Evolutionary conservation across 2,113 vertebrate species (phyloP), one percentile per base, ranked within the genome.

Genomic region (Engystomops pustulosus): DNA sequence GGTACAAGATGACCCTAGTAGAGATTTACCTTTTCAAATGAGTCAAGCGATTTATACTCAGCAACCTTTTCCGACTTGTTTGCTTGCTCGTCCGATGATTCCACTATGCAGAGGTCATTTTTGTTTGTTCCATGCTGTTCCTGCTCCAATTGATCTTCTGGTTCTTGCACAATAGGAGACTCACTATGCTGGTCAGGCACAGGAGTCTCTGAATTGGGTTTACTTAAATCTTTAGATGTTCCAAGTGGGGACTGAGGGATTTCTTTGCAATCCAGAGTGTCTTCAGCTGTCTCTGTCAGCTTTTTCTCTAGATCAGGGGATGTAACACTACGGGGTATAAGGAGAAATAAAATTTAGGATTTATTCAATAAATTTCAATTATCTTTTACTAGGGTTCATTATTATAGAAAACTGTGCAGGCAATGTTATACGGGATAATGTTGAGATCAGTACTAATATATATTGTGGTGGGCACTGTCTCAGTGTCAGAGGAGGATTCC

Each of bases 21-120:
- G 41, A 14, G 36, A 84, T 90, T 94, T 94, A 98, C 98, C 95
- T 96, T 95, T 88, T 93, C 95, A 80, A 98, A 90, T 81, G 93
- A 91, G 49, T 93, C 90, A 69, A 98, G 90, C 75, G 93, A 91
- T 53, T 92, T 90, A 51, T 96, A 94, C 69, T 95, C 90, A 15
- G 85, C 91, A 30, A 85, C 90, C 69, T 88, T 92, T 85, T 88
- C 90, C 30, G 88, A 86, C 68, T 90, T 91, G 44, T 91, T 92
- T 2, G 88, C 84, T 34, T 95, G 94, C 82, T 96, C 94, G 49
- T 96, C 95, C 0, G 90, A 84, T 36, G 93, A 91, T 81, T 95
- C 92, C 80, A 93, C 90, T 23, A 94, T 91, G 11, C 94, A 87
- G 0, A 94, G 89, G 71, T 91, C 90, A 0, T 85, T 89, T 90